A percentile compares a stretch with the other conserved stretches of the same genome.
Conservation (phyloP, 2,113 vertebrate species). For the rabbit (Oryctolagus cuniculus) region mOryCun1.1 NC_091436.1:70537001-70537500, state of each 20-base stretch:
- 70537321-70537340: slow-evolving; percentile 23
- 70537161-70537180: slow-evolving; percentile 8
- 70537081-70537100: neutral
- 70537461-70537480: neutral
- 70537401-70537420: neutral
- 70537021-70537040: neutral
- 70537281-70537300: slow-evolving; percentile 22
- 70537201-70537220: slow-evolving; percentile 25
- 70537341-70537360: slow-evolving; percentile 23
- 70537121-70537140: neutral
- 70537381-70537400: neutral
- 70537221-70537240: slow-evolving; percentile 33
- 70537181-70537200: neutral
- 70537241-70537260: slow-evolving; percentile 16
- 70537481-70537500: neutral
- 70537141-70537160: neutral
- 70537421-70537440: neutral
- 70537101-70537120: neutral
- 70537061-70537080: neutral
- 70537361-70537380: slow-evolving; percentile 23
- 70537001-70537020: neutral
- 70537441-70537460: neutral
- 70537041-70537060: neutral
- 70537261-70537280: neutral
- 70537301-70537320: neutral